Base-by-base conservation (phyloP, 37 sponge, comb jelly and placozoan genomes). In the Amphimedon queenslandica region DNA sequence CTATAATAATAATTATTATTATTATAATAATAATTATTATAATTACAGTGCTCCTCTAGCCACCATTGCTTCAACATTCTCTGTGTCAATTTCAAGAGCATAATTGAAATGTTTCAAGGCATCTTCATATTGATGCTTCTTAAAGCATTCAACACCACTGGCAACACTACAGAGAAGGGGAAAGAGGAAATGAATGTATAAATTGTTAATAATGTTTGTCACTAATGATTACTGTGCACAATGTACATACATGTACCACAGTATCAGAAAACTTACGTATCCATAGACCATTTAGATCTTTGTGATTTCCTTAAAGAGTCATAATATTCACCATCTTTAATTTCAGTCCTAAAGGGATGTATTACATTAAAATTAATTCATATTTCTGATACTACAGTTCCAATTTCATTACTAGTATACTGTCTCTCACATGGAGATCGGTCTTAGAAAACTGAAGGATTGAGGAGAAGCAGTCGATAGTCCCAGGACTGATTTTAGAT, bases 11-110 rank as follows among this genome's bases (percentile, higher is more conserved):
- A 64, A 13, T 13, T 5, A 16, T 30, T 55, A 56, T 5, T 65
- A 10, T 55, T 24, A 58, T 29, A 42, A 4, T 11, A n/a, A 67
- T 24, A 18, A 21, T 55, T 23, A 40, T 37, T 3, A 11, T 21
- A 68, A 81, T 72, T 30, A 91, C 88, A 87, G 80, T 57, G 92
- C 92, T 47, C 92, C 92, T 36, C 87, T 71, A 3, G 92, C 92
- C 37, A 91, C 92, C 3, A 85, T 57, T 33, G 83, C 87, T 41
- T 91, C 92, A 63, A 86, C 92, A 55, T 91, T 91, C 28, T 57
- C 21, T 0, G 75, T 42, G 47, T 91, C 88, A 34, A 91, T 86
- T 4, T 86, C 75, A 65, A 91, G 63, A 18, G 88, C 92, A 66
- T 87, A 88, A 43, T 91, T 55, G 32, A 86, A 70, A 40, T 58